A percentile compares a stretch with the other conserved stretches of the same genome.
Evolutionary conservation across 2,113 vertebrate genomes (phyloP).

Genomic region (Origma solitaria): DNA sequence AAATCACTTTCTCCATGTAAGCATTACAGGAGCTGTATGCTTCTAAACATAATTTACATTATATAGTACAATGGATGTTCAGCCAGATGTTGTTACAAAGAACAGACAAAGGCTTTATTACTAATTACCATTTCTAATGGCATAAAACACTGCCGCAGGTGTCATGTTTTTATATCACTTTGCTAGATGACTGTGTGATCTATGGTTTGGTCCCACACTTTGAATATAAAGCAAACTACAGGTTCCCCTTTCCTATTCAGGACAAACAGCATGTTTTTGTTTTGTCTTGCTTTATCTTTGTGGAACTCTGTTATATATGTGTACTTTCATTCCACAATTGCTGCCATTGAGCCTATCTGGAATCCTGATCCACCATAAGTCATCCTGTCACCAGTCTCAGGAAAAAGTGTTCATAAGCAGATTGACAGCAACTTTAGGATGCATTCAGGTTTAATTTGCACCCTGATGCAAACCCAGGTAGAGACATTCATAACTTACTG

Average conservation of each 20-base stretch:
- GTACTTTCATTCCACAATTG: background rate
- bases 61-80: background rate
- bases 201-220: background rate
- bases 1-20: background rate
- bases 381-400: background rate
- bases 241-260: background rate
- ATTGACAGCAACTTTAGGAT: background rate
- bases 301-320: background rate
- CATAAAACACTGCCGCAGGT: background rate
- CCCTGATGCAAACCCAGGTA: background rate
- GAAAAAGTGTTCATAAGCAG: background rate
- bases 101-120: background rate
- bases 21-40: background rate
- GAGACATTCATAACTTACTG: background rate
- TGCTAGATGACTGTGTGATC: background rate
- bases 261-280: background rate
- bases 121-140: constrained; percentile 16
- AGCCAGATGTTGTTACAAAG: constrained; percentile 7
- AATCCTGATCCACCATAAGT: background rate
- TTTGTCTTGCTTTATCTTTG: background rate
- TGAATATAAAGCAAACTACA: background rate
- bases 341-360: background rate
- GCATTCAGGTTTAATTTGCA: background rate
- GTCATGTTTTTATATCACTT: background rate
- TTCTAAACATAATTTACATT: background rate